These are phyloP conservation scores for Colletes collaris DNA, from an alignment of 2,888 invertebrate genomes.

Conservation along the genomic window DNA sequence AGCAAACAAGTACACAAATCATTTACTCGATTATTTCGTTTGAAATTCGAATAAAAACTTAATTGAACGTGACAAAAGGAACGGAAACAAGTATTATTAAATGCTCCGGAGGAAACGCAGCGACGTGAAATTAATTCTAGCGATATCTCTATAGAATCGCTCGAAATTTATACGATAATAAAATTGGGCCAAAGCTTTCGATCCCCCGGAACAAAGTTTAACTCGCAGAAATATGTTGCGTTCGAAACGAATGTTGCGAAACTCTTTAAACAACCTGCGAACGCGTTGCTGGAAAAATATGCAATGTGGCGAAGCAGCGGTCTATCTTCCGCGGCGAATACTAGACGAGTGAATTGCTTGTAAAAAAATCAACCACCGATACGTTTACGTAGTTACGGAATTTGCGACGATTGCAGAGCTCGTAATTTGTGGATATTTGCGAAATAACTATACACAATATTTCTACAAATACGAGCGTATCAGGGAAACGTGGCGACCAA, in stretches of 20 bases:
- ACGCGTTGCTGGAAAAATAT: not conserved
- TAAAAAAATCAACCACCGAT: not conserved
- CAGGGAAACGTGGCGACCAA: not conserved
- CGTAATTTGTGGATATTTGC: conserved; percentile 14
- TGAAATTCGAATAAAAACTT: no score
- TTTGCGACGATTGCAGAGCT: not conserved
- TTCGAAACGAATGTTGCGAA: not conserved
- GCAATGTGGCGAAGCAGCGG: not conserved
- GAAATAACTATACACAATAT: conserved; percentile 1
- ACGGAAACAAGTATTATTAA: no score
- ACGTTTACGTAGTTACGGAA: no score
- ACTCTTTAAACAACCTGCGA: not conserved
- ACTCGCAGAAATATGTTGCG: not conserved
- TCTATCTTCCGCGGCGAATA: not conserved
- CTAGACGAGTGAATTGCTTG: not conserved
- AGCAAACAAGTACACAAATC: no score
- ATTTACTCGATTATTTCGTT: no score
- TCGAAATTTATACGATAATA: no score
- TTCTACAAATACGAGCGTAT: not conserved
- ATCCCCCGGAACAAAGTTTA: no score
- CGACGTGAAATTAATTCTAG: no score
- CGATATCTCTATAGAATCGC: no score
- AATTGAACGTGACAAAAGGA: no score
- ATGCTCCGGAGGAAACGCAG: no score
- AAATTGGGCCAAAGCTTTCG: no score